Evolutionary conservation across 2,113 vertebrate species (phyloP).

Genomic region (Nycticebus coucang): DNA sequence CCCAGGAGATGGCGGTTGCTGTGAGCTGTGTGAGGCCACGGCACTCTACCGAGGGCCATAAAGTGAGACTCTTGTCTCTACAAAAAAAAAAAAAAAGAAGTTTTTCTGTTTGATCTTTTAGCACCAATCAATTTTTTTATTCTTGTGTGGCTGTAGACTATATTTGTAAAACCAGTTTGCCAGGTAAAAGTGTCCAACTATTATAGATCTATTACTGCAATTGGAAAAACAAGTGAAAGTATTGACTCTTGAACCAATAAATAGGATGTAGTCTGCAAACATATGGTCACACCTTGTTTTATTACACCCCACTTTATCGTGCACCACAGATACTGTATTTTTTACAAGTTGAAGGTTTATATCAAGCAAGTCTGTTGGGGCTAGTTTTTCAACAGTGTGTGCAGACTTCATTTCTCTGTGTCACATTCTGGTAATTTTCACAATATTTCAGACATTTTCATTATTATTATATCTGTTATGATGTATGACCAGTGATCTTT

Average conservation of each 20-base stretch:
- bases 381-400: neutral
- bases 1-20: too few species aligned
- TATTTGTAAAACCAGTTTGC: neutral
- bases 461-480: neutral
- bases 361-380: neutral
- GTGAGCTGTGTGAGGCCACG: too few species aligned
- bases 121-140: neutral
- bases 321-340: neutral
- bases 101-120: constrained; percentile 24
- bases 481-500: neutral
- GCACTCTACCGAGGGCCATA: too few species aligned
- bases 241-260: constrained; percentile 28
- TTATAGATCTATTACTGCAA: neutral
- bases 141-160: neutral
- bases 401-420: neutral
- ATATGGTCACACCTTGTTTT: neutral
- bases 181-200: neutral
- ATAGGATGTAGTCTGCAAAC: neutral
- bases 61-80: too few species aligned
- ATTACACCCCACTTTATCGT: neutral
- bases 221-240: constrained; percentile 6
- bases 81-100: too few species aligned
- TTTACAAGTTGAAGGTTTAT: neutral
- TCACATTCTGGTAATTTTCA: neutral
- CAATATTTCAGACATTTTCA: neutral